Evolutionary conservation across 2,888 invertebrate species (phyloP).

Genomic region (Tetranychus piercei): DNA sequence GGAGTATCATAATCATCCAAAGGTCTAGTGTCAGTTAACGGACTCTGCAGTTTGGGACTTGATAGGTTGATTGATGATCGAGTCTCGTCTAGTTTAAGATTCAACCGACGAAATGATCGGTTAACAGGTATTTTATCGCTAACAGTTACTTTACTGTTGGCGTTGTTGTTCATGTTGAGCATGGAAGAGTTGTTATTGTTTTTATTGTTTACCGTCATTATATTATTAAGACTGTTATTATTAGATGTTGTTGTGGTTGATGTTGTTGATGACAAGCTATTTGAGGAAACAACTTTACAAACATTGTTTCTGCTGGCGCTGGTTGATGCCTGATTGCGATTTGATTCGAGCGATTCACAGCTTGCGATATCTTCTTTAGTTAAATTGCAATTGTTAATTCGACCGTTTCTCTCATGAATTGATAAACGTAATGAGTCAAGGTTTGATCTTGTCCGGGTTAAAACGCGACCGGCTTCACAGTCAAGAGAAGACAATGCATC

Average conservation of each 20-base stretch:
- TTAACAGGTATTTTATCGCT: background rate
- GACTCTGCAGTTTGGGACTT: conserved; percentile 20
- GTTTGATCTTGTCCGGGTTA: background rate
- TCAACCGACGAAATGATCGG: background rate
- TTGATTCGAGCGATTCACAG: too few relatives aligned
- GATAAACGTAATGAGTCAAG: background rate
- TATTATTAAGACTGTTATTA: too few relatives aligned
- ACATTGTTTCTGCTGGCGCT: too few relatives aligned
- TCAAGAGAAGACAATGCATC: conserved; percentile 2
- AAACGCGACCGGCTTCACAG: background rate
- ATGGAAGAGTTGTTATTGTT: too few relatives aligned
- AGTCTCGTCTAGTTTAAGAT: background rate
- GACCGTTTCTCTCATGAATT: background rate
- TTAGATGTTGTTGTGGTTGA: background rate
- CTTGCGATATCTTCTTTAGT: too few relatives aligned
- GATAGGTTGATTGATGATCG: background rate
- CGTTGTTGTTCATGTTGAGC: background rate
- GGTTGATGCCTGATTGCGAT: too few relatives aligned
- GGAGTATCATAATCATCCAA: conserved; percentile 25
- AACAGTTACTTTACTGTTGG: background rate
- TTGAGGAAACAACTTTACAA: too few relatives aligned
- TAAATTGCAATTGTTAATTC: background rate
- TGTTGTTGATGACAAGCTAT: background rate
- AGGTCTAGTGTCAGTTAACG: conserved; percentile 23
- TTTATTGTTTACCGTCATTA: too few relatives aligned